Percentiles rank a stretch among this genome's conserved stretches.
Evolutionary conservation across 2,113 vertebrate species (phyloP).

Genomic region (Melozone crissalis): DNA sequence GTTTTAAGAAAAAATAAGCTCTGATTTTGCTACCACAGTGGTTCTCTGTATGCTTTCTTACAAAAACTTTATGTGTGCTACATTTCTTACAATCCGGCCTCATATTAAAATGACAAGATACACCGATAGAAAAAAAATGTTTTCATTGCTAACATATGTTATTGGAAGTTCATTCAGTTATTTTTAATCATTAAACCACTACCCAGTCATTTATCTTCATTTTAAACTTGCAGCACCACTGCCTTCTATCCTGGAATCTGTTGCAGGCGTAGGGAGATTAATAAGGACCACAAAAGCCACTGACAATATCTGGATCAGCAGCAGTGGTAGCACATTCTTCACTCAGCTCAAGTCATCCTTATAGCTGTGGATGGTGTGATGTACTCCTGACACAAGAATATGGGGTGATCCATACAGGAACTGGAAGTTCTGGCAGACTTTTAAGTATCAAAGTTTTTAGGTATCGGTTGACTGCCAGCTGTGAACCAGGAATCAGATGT

Average conservation of each 20-base stretch:
- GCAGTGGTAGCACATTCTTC: not conserved
- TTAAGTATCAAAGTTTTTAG: not conserved
- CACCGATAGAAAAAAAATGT: not conserved
- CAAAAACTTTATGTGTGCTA: not conserved
- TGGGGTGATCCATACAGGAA: not conserved
- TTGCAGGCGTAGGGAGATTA: not conserved
- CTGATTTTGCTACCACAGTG: not conserved
- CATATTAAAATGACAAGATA: constrained; percentile 7
- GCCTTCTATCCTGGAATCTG: not conserved
- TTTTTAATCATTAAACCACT: constrained; percentile 6
- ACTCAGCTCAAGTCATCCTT: not conserved
- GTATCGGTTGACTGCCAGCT: not conserved
- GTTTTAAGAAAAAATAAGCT: not conserved
- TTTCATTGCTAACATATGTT: constrained; percentile 30
- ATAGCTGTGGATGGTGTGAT: not conserved
- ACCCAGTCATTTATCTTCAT: not conserved
- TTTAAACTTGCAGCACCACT: not conserved
- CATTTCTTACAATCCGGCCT: not conserved
- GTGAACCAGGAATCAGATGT: not conserved
- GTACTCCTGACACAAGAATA: not conserved
- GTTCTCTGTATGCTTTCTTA: not conserved
- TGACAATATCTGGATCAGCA: not conserved
- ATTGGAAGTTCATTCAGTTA: not conserved
- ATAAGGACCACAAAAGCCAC: not conserved
- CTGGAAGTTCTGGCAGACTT: not conserved